phyloP scores from a whole-genome alignment of 2,113 vertebrate genomes.

The Solea solea region DNA sequence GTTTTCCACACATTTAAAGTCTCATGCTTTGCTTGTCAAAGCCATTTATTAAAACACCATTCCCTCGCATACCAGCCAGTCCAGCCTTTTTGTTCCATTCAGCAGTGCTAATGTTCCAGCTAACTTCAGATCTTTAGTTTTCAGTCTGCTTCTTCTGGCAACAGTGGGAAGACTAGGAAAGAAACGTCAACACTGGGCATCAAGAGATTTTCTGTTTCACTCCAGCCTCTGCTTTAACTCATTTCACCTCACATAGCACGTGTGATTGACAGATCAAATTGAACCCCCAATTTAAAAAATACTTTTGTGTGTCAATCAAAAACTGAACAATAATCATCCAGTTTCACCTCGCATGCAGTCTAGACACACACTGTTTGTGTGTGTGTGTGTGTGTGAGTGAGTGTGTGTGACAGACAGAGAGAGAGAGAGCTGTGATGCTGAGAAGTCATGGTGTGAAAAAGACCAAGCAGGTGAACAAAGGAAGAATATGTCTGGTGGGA shows the following conservation, averaged over 20 bases:
- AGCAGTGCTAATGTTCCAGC: constrained; percentile 14
- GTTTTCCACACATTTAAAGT: no score
- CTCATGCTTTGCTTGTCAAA: neutral
- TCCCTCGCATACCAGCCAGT: neutral
- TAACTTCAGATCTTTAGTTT: constrained; percentile 40
- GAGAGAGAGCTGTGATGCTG: constrained; percentile 9
- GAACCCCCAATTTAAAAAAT: constrained; percentile 9
- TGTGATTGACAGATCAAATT: constrained; percentile 1
- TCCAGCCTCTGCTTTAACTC: neutral
- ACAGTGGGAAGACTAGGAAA: constrained; percentile 8
- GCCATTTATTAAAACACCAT: neutral
- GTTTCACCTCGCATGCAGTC: neutral
- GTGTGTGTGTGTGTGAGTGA: neutral
- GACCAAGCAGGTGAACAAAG: constrained; percentile 40
- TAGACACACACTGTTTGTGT: constrained; percentile 3
- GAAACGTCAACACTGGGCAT: neutral
- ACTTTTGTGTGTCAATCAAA: constrained; percentile 34
- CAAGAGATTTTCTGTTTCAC: neutral
- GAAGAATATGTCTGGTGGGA: constrained; percentile 31
- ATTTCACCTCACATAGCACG: neutral
- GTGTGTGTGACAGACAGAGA: neutral
- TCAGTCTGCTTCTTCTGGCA: constrained; percentile 42
- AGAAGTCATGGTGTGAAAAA: constrained; percentile 21
- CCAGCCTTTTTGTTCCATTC: constrained; percentile 2
- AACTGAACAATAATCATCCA: neutral